Percentiles rank a stretch among this genome's conserved stretches.
Evolutionary conservation across 1,140 invertebrate species (phyloP).

Genomic region (Ceratosolen fusciceps): DNA sequence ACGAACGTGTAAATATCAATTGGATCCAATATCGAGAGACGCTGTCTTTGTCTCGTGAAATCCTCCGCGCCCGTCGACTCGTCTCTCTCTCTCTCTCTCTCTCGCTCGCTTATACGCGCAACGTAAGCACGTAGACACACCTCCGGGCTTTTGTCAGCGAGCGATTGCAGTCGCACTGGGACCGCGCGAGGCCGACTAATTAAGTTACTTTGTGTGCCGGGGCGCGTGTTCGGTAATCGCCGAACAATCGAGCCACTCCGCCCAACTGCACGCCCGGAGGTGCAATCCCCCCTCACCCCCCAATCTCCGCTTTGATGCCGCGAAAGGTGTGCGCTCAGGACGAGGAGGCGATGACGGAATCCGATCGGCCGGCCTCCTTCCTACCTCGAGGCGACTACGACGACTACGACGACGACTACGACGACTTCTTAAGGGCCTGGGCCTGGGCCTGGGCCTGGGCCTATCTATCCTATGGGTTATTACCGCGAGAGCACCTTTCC

Average conservation of each 20-base stretch:
- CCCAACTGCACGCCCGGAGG: not conserved
- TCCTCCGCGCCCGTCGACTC: too few relatives aligned
- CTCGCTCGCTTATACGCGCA: not conserved
- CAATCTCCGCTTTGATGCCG: not conserved
- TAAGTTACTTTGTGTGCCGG: slow-evolving; percentile 24
- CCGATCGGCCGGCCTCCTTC: not conserved
- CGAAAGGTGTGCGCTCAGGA: too few relatives aligned
- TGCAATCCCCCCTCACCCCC: not conserved
- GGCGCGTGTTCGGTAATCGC: not conserved
- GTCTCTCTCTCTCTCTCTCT: not conserved
- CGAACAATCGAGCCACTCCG: slow-evolving; percentile 21
- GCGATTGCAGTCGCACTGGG: slow-evolving; percentile 4
- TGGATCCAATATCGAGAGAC: not conserved
- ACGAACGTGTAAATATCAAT: too few relatives aligned
- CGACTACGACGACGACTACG: too few relatives aligned
- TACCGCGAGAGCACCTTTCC: too few relatives aligned
- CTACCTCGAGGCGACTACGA: too few relatives aligned
- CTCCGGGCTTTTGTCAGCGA: not conserved
- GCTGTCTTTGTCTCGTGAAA: too few relatives aligned
- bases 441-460: too few relatives aligned
- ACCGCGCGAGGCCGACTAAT: not conserved
- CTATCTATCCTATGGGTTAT: too few relatives aligned
- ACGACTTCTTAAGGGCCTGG: too few relatives aligned
- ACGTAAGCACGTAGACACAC: not conserved
- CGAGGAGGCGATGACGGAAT: not conserved